phyloP scores from a whole-genome alignment of 2,797 vertebrate species.

The Eutrigla gurnardus region DNA sequence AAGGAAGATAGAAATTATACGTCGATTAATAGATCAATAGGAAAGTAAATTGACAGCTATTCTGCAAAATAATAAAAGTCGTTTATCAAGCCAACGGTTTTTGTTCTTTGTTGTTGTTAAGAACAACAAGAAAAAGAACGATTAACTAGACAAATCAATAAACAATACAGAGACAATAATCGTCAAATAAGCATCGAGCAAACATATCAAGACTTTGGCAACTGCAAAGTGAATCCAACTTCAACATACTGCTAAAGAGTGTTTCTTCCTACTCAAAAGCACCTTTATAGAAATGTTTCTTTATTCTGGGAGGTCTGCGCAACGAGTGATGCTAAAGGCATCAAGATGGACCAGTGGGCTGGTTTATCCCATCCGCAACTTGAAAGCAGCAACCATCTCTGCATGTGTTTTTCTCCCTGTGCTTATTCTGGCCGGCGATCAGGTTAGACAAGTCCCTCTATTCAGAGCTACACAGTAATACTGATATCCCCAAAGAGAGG shows the following conservation, averaged over 20 bases:
- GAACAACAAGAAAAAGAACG: too few relatives aligned
- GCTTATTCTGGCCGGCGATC: constrained; percentile 68
- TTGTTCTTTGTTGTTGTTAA: too few relatives aligned
- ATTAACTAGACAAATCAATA: neutral
- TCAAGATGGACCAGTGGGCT: constrained; percentile 14
- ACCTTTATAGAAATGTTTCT: neutral
- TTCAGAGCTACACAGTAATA: constrained; percentile 71
- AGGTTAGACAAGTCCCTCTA: constrained; percentile 77
- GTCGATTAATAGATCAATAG: neutral
- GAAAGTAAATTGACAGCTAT: neutral
- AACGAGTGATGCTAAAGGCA: constrained; percentile 6
- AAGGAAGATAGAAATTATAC: too few relatives aligned
- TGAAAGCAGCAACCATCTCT: constrained; percentile 56
- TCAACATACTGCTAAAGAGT: neutral
- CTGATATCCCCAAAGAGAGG: constrained; percentile 73
- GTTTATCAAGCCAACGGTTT: neutral
- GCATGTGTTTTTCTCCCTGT: constrained; percentile 52
- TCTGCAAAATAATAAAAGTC: neutral
- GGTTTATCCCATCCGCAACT: constrained; percentile 38
- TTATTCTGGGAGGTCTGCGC: constrained; percentile 4
- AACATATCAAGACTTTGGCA: neutral
- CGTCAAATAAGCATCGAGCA: neutral
- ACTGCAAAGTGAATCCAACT: neutral
- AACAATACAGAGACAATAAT: neutral
- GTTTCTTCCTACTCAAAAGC: constrained; percentile 2